Conservation (phyloP, 1,140 invertebrate genomes). For the Prorops nasuta region DNA sequence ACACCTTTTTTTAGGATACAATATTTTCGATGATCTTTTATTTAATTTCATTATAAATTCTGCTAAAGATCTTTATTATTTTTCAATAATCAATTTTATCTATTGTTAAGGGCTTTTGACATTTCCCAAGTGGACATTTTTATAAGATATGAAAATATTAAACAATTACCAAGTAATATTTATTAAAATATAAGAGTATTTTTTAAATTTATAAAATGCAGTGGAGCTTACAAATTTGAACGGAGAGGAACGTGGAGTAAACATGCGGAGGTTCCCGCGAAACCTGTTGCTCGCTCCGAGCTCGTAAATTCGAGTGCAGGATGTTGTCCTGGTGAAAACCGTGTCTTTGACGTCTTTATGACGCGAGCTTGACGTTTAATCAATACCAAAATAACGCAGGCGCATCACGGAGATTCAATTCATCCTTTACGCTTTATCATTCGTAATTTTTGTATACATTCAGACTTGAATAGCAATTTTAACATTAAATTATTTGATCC, state of each 20-base stretch:
- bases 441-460: background rate
- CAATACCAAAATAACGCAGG: conserved; percentile 41
- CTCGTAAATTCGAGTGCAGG: conserved; percentile 53
- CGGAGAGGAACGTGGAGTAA: background rate
- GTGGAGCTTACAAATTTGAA: background rate
- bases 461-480: background rate
- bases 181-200: background rate
- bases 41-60: no score
- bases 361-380: conserved; percentile 54
- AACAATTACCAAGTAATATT: background rate
- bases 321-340: conserved; percentile 58
- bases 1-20: no score
- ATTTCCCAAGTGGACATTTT: no score
- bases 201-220: background rate
- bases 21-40: no score
- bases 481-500: background rate
- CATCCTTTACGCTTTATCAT: no score
- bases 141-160: background rate
- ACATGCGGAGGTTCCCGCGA: conserved; percentile 14
- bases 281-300: conserved; percentile 46
- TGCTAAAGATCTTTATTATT: no score
- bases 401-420: conserved; percentile 17
- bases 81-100: no score
- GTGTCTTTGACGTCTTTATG: conserved; percentile 59
- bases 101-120: no score